Evolutionary conservation across 2,888 invertebrate genomes (phyloP), one percentile per base, ranked within the genome.

Genomic region (Protonemura montana): DNA sequence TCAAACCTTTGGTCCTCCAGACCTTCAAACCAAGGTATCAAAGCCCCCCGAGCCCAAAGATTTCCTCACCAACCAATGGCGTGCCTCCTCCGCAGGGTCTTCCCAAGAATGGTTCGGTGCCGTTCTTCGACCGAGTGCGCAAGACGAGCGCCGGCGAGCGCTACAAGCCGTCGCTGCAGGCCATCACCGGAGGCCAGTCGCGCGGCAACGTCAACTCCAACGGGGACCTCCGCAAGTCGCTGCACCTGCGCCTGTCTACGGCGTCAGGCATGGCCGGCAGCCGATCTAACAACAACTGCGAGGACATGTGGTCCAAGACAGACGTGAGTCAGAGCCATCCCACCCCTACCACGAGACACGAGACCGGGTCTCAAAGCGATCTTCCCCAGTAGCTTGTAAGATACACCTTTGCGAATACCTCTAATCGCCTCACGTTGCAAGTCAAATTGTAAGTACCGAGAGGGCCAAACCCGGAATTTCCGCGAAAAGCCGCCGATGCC

Each of bases 121-220:
- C 97, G 35, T 96, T 97, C 91, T 97, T 98, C 92, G 97, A 97
- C 91, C 93, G 97, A 82, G 96, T 97, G 87, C 93, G 97, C 85
- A 97, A 97, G 91, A 96, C 96, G 80, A 96, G 96, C 89, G 95
- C 95, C 87, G 95, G 96, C 86, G 97, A 97, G 91, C 94, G 96
- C 90, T 97, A 95, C 91, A 96, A 96, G 90, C 97, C 97, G 88
- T 96, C 96, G 88, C 92, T 97, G 90, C 95, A 95, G 86, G 96
- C 97, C 86, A 97, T 97, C 89, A 95, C 95, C 90, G 95, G 96
- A 87, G 84, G 84, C 25, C 93, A 95, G 86, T 96, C 96, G 87
- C 94, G 96, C 89, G 94, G 94, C 85, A 96, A 96, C 86, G 92
- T 97, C 90, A 95, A 93, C 90, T 96, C 95, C 86, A 96, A 96